Evolutionary conservation across 2,888 invertebrate genomes (phyloP).

Genomic region (Ophonus ardosiacus): DNA sequence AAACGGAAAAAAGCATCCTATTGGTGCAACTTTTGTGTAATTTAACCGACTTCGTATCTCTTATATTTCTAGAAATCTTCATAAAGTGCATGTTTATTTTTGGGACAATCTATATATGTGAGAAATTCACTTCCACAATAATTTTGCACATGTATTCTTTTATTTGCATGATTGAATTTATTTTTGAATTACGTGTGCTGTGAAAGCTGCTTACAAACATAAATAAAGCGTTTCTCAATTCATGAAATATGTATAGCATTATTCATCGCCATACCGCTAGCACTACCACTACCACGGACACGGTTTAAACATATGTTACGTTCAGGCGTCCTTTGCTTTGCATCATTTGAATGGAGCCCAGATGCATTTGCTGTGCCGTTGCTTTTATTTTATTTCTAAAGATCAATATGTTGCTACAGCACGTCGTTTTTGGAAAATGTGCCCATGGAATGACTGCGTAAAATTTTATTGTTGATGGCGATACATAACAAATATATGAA

Average conservation of each 20-base stretch:
- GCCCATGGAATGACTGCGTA: not conserved
- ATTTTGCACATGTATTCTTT: too few relatives aligned
- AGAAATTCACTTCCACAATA: too few relatives aligned
- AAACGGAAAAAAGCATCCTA: too few relatives aligned
- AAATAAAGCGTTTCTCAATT: slow-evolving; percentile 47
- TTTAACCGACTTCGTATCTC: too few relatives aligned
- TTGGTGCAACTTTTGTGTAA: too few relatives aligned
- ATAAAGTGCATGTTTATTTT: too few relatives aligned
- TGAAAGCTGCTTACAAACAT: slow-evolving; percentile 26
- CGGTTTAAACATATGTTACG: slow-evolving; percentile 41
- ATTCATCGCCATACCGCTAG: not conserved
- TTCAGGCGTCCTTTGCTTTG: not conserved
- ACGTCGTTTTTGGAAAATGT: slow-evolving; percentile 28
- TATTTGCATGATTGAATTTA: not conserved
- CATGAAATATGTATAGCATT: slow-evolving; percentile 48
- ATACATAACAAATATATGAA: not conserved
- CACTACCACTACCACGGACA: not conserved
- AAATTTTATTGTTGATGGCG: not conserved
- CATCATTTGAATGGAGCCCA: slow-evolving; percentile 10
- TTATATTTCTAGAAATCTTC: too few relatives aligned
- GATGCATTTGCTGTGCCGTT: slow-evolving; percentile 19
- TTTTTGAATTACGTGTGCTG: not conserved
- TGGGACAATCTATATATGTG: too few relatives aligned
- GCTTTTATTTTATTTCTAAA: slow-evolving; percentile 12
- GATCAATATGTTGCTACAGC: slow-evolving; percentile 13